Percentiles rank a stretch among this genome's conserved stretches.
These are phyloP conservation scores for Taxidea taxus DNA, from an alignment of 2,113 vertebrate species.

Conservation along the genomic window DNA sequence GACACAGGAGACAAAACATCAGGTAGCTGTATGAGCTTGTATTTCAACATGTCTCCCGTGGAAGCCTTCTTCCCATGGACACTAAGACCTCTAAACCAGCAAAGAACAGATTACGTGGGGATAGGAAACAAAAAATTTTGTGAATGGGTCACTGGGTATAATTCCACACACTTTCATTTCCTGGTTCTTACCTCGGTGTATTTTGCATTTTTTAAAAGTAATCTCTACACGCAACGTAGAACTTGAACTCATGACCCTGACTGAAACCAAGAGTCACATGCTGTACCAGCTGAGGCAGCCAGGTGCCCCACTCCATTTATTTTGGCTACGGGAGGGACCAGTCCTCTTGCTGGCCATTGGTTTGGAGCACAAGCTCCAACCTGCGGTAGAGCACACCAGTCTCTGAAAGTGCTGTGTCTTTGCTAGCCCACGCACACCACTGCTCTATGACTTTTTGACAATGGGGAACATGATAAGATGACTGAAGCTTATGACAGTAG, in stretches of 20 bases:
- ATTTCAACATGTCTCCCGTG: not conserved
- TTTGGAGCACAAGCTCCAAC: not conserved
- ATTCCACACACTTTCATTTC: not conserved
- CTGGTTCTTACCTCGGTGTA: not conserved
- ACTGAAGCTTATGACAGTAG: not conserved
- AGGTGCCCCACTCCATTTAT: not conserved
- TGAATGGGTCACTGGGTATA: not conserved
- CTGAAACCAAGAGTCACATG: not conserved
- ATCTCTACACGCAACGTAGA: not conserved
- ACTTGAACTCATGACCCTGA: not conserved
- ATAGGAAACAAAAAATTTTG: not conserved
- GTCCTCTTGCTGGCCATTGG: not conserved
- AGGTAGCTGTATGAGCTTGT: not conserved
- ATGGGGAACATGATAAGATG: not conserved
- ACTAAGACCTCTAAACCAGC: not conserved
- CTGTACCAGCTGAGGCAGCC: not conserved
- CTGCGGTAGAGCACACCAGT: not conserved
- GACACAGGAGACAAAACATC: not conserved
- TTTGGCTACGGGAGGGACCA: not conserved
- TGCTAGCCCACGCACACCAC: too few relatives aligned
- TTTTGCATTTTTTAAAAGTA: not conserved
- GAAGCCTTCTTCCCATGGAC: not conserved
- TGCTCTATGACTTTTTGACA: not conserved
- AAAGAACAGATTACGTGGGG: not conserved
- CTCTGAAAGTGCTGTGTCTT: not conserved